Percentiles rank a stretch among this genome's conserved stretches.
phyloP scores from a whole-genome alignment of 2,113 vertebrate species.

The Sebastes fasciatus region DNA sequence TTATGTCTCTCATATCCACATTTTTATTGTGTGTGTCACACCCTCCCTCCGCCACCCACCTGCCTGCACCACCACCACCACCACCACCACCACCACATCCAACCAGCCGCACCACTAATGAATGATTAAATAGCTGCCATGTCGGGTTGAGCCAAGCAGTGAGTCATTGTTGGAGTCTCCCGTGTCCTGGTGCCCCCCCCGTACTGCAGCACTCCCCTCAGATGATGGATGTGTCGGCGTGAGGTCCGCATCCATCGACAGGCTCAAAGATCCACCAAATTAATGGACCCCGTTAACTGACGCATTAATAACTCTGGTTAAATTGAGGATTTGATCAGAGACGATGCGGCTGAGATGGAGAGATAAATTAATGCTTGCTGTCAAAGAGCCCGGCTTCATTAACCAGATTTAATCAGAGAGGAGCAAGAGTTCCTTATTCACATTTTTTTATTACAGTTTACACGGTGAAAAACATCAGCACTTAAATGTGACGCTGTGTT shows the following conservation, averaged over 20 bases:
- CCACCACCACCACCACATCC: constrained; percentile 5
- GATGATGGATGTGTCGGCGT: constrained; percentile 73
- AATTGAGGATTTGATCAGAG: constrained; percentile 44
- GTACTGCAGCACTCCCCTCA: constrained; percentile 41
- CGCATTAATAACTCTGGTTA: constrained; percentile 59
- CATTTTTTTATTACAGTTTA: background rate
- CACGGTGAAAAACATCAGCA: background rate
- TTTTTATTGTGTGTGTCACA: background rate
- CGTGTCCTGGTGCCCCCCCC: constrained; percentile 56
- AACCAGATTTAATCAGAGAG: constrained; percentile 26
- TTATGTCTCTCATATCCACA: background rate
- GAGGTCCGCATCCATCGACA: constrained; percentile 44
- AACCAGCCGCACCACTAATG: constrained; percentile 47
- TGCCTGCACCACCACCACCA: constrained; percentile 25
- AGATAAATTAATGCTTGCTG: constrained; percentile 45
- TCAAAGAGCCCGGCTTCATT: constrained; percentile 22
- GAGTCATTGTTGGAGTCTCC: constrained; percentile 68
- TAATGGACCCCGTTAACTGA: constrained; percentile 62
- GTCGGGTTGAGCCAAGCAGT: constrained; percentile 59
- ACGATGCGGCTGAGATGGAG: constrained; percentile 8
- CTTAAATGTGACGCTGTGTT: background rate
- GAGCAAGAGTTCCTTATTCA: background rate
- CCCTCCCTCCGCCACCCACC: constrained; percentile 27
- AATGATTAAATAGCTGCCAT: constrained; percentile 72
- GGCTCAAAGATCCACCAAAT: constrained; percentile 62